phyloP scores from a whole-genome alignment of 2,113 vertebrate genomes.

The Phalacrocorax aristotelis region DNA sequence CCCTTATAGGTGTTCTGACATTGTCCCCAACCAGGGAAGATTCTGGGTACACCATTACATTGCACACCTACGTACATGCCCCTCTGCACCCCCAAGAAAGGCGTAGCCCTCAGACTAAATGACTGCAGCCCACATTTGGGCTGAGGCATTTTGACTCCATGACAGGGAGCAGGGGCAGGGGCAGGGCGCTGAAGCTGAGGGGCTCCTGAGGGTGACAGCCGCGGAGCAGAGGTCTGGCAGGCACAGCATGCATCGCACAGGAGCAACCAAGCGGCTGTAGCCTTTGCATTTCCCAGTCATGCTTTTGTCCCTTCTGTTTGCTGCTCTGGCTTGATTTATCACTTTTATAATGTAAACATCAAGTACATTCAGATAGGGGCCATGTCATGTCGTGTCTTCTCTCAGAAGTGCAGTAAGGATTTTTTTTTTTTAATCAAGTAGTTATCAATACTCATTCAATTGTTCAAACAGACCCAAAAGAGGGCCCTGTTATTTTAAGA shows the following conservation, averaged over 20 bases:
- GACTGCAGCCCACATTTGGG: neutral
- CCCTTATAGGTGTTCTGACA: neutral
- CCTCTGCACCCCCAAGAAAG: neutral
- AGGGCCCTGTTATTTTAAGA: neutral
- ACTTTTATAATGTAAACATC: neutral
- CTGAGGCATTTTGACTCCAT: rapidly evolving
- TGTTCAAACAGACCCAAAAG: neutral
- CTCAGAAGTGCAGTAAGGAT: neutral
- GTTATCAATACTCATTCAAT: neutral
- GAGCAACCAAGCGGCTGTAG: neutral
- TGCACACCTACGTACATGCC: rapidly evolving
- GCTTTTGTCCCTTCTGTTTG: neutral
- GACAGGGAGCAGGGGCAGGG: neutral
- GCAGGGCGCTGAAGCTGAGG: rapidly evolving
- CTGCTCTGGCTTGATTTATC: neutral
- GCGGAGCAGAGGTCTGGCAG: rapidly evolving
- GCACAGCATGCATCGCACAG: rapidly evolving
- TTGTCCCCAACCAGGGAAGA: neutral
- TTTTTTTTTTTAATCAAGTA: neutral
- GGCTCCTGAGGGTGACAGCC: neutral
- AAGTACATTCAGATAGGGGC: neutral
- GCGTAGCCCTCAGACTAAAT: neutral
- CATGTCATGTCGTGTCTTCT: neutral
- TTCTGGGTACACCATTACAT: no score
- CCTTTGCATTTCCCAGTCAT: neutral